Base-by-base conservation (phyloP, 2,888 invertebrate species). In the Odontothrips loti region DNA sequence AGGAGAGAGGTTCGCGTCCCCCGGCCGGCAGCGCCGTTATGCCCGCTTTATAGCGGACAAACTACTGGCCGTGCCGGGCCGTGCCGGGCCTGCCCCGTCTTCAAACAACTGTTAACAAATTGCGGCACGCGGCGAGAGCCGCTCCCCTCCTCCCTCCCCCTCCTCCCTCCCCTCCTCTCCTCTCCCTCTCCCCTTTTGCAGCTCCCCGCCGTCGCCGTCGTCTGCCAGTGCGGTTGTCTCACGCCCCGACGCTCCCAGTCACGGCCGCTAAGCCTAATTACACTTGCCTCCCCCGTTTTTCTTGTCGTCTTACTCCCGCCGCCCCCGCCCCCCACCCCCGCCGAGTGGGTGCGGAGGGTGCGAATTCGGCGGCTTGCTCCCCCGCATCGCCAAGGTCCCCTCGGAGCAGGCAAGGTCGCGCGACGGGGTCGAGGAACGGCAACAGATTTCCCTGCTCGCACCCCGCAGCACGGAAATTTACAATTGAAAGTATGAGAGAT, bases 81-180 rank as follows among this genome's bases (percentile, higher is more conserved):
- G 68, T 15, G 58, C 12, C n/a, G 58, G 58, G 20, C 80, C 23
- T 20, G 80, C 80, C 79, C 63, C 80, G 58, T 80, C 79, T 80
- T 79, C 80, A 75, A 75, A 75, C 68, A 75, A 75, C 68, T 75
- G 68, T 75, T 75, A 75, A 75, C 68, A 75, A 75, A 75, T 75
- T 75, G 68, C 68, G 27, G 68, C 23, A 27, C 68, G 68, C 58
- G 17, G 58, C 20, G 51, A 10, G 34, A 6, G 34, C 34, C 2
- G 15, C 51, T 10, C 51, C 51, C 51, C 51, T 20, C 51, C 51
- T 12, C 51, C 51, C 6, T 15, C 10, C 48, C 48, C 48, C 48
- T 9, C 48, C 48, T 15, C 48, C 10, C 48, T 15, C 48, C 51
- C 4, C 51, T n/a, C n/a, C n/a, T n/a, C n/a, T n/a, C n/a, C n/a